Evolutionary conservation across 2,797 vertebrate genomes (phyloP).

Genomic region (Adrianichthys oophorus): DNA sequence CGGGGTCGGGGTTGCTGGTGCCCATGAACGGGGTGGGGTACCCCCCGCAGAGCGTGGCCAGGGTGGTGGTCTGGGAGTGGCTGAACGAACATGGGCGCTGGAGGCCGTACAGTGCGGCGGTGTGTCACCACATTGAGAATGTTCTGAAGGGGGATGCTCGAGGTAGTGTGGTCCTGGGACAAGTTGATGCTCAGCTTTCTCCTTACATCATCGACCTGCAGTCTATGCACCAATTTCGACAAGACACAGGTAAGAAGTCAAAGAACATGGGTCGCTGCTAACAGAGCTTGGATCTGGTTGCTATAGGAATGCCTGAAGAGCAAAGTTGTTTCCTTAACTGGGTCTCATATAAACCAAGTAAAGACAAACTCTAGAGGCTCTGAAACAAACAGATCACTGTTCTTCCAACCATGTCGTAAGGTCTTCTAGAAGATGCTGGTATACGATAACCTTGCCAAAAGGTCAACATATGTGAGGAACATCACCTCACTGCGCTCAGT

Average conservation of each 20-base stretch:
- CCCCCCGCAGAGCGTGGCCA: constrained; percentile 89
- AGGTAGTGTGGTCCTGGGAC: constrained; percentile 90
- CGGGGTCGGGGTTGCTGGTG: constrained; percentile 64
- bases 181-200: constrained; percentile 89
- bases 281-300: too few relatives aligned
- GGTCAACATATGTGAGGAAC: constrained; percentile 49
- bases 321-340: neutral
- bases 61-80: constrained; percentile 98
- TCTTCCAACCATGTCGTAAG: constrained; percentile 2
- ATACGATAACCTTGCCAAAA: constrained; percentile 63
- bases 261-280: too few relatives aligned
- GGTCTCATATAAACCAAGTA: constrained; percentile 29
- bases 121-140: constrained; percentile 95
- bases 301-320: too few relatives aligned
- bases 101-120: constrained; percentile 90
- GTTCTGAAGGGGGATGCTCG: constrained; percentile 89
- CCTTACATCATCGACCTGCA: constrained; percentile 96
- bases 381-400: constrained; percentile 20
- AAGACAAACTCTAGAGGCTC: constrained; percentile 42
- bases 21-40: constrained; percentile 82
- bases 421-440: constrained; percentile 21
- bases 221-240: constrained; percentile 97
- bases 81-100: constrained; percentile 93
- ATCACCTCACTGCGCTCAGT: constrained; percentile 1
- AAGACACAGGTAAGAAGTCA: constrained; percentile 89